Evolutionary conservation across 2,888 invertebrate genomes (phyloP).

Genomic region (Phengaris alcon): DNA sequence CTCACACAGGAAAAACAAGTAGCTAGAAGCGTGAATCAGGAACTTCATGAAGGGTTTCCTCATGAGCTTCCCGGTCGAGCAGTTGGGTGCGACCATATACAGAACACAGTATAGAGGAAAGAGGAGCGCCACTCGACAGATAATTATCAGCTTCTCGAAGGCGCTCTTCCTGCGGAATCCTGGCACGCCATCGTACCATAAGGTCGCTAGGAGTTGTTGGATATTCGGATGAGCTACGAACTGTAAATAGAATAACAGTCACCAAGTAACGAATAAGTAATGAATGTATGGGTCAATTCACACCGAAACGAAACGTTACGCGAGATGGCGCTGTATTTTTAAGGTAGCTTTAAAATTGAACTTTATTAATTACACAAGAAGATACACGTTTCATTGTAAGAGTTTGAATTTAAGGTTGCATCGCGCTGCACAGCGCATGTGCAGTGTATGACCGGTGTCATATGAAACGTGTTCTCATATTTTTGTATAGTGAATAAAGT

Average conservation of each 20-base stretch:
- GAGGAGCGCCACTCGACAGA: slow-evolving; percentile 86
- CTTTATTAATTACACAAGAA: too few relatives aligned
- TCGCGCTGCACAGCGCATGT: too few relatives aligned
- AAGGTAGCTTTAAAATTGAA: too few relatives aligned
- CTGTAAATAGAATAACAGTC: slow-evolving; percentile 59
- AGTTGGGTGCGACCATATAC: slow-evolving; percentile 92
- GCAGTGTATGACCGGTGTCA: too few relatives aligned
- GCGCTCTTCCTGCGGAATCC: slow-evolving; percentile 92
- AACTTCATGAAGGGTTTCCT: slow-evolving; percentile 98
- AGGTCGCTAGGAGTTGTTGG: slow-evolving; percentile 92
- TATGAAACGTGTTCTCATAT: too few relatives aligned
- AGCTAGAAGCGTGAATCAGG: slow-evolving; percentile 95
- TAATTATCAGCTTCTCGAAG: slow-evolving; percentile 85
- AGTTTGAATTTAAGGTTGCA: too few relatives aligned
- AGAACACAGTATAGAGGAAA: slow-evolving; percentile 93
- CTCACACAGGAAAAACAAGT: slow-evolving; percentile 95
- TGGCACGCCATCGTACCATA: slow-evolving; percentile 97
- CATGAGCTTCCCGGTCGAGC: slow-evolving; percentile 88
- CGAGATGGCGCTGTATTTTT: too few relatives aligned
- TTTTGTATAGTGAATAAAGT: too few relatives aligned
- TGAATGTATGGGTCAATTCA: too few relatives aligned
- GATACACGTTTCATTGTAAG: too few relatives aligned
- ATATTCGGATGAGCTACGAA: slow-evolving; percentile 97
- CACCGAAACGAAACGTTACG: too few relatives aligned
- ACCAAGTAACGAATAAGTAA: neutral